Conservation (phyloP, 2,888 invertebrate species). For the Cinara cedri region DNA sequence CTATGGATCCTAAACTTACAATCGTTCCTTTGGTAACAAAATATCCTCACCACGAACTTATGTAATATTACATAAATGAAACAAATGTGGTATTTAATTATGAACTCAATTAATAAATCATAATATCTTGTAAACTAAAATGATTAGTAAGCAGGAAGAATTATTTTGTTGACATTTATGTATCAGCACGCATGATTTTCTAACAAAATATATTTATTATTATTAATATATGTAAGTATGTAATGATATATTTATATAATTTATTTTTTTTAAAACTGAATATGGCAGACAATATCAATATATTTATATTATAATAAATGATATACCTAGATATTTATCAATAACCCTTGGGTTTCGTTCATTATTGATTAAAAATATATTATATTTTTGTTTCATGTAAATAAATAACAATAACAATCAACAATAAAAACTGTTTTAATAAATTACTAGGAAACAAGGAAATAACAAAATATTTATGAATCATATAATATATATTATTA, state of each 20-base stretch:
- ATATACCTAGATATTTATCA: no score
- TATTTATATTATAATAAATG: not conserved
- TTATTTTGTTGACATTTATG: no score
- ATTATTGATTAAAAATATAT: not conserved
- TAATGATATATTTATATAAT: no score
- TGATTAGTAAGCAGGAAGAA: no score
- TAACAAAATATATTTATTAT: not conserved
- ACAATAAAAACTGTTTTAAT: conserved; percentile 49
- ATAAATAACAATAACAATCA: conserved; percentile 23
- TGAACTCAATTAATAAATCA: not conserved
- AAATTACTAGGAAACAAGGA: conserved; percentile 46
- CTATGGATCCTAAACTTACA: conserved; percentile 65
- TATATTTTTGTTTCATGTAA: conserved; percentile 12
- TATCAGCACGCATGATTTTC: not conserved
- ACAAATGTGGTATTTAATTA: not conserved
- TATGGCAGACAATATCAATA: not conserved
- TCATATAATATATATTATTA: no score
- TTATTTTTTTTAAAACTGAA: not conserved
- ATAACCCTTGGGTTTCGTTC: not conserved
- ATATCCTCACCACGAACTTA: conserved; percentile 61
- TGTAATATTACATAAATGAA: conserved; percentile 60
- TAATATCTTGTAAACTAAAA: not conserved
- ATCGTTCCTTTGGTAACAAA: conserved; percentile 66
- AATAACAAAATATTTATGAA: conserved; percentile 33
- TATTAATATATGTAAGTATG: not conserved